A percentile compares a stretch with the other conserved stretches of the same genome.
These are phyloP conservation scores for Pachydiplax longipennis DNA, from an alignment of 2,888 invertebrate genomes.

Conservation along the genomic window DNA sequence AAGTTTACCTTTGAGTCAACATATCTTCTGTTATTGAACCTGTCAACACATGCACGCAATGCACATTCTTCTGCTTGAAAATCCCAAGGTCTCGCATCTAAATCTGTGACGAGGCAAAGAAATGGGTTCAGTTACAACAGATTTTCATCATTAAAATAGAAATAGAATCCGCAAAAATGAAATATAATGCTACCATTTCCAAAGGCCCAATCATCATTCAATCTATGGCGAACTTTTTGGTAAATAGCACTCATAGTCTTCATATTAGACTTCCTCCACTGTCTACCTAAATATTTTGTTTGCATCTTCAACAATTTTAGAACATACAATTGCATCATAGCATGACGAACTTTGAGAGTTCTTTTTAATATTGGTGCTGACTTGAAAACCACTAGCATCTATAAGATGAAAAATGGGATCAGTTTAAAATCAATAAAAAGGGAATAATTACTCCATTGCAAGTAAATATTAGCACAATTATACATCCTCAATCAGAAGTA, in stretches of 20 bases:
- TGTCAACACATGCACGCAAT: constrained; percentile 90
- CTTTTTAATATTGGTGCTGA: constrained; percentile 98
- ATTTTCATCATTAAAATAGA: background rate
- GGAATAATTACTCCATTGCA: too few species aligned
- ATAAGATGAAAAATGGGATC: constrained; percentile 47
- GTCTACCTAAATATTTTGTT: constrained; percentile 97
- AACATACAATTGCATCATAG: constrained; percentile 97
- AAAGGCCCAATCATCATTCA: constrained; percentile 99
- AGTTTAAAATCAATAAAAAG: too few species aligned
- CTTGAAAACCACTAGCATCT: constrained; percentile 98
- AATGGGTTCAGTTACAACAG: background rate
- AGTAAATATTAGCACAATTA: too few species aligned
- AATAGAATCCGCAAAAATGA: constrained; percentile 47
- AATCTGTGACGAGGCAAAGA: constrained; percentile 64
- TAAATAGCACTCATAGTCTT: constrained; percentile 99
- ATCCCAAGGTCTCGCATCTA: constrained; percentile 98
- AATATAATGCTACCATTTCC: constrained; percentile 76
- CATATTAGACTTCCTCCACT: constrained; percentile 99
- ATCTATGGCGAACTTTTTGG: constrained; percentile 91
- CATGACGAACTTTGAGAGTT: constrained; percentile 92
- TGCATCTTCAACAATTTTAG: constrained; percentile 99
- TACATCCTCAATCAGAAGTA: too few species aligned
- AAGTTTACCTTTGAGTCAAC: constrained; percentile 56
- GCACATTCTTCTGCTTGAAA: constrained; percentile 97
- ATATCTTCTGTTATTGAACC: constrained; percentile 94